Base-by-base conservation (phyloP, 2,888 invertebrate genomes). In the Sthenelais limicola region DNA sequence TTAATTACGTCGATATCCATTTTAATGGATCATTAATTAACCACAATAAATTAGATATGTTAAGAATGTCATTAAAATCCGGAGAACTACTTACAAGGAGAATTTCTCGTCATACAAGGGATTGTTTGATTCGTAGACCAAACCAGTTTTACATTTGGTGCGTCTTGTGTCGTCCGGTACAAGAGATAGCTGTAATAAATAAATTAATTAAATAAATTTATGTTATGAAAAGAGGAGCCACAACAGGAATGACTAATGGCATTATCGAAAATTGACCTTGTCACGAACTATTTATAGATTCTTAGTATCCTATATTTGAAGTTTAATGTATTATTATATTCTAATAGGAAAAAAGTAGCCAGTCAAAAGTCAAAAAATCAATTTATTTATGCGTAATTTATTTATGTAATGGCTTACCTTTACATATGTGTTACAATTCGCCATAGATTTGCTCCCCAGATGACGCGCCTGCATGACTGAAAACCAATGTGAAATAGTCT, bases 61-160 rank as follows among this genome's bases (percentile, higher is more conserved):
- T n/a, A n/a, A n/a, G n/a, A n/a, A n/a, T n/a, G n/a, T n/a, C n/a
- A n/a, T n/a, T n/a, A n/a, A n/a, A n/a, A n/a, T n/a, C n/a, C n/a
- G n/a, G n/a, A n/a, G n/a, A n/a, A n/a, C n/a, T 68, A 85, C 85
- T 85, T 78, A 86, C 86, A 86, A 82, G 9, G 86, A 86, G 74
- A 86, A 85, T 75, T 86, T 86, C 71, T 86, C 84, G 71, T 86
- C 85, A 77, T 78, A 86, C 15, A 81, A 66, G 2, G 86, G 86
- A 68, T 82, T 84, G 79, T 84, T 86, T 9, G 83, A 80, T 67
- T 81, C 82, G 5, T 24, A 70, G 3, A 82, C 75, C 9, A 82
- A 73, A 18, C 82, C 81, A 1, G 86, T 86, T 73, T 82, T 84
- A 71, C 85, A 85, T 68, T 81, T 79, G 0, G 84, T 81, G 75